A percentile compares a stretch with the other conserved stretches of the same genome.
These are phyloP conservation scores for Ptyas mucosa DNA, from an alignment of 2,113 vertebrate species.

Conservation along the genomic window DNA sequence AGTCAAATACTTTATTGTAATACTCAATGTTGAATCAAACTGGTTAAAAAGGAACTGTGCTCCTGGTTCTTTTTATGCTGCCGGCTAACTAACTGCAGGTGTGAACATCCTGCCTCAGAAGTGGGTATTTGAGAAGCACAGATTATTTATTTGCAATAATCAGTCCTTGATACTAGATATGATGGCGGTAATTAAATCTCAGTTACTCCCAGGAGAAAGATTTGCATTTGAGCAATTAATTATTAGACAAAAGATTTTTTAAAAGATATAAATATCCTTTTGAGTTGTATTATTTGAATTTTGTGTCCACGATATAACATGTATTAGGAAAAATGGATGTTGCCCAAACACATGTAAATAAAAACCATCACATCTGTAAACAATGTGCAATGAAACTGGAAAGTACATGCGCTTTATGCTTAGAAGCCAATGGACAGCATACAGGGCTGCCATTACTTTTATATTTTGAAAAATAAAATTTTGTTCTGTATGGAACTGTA, in stretches of 20 bases:
- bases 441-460: slow-evolving; percentile 47
- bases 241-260: slow-evolving; percentile 23
- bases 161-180: background rate
- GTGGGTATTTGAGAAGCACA: background rate
- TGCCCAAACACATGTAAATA: slow-evolving; percentile 59
- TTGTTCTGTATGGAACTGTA: slow-evolving; percentile 55
- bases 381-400: slow-evolving; percentile 68
- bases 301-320: slow-evolving; percentile 61
- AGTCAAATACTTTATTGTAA: slow-evolving; percentile 30
- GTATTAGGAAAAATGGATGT: slow-evolving; percentile 40
- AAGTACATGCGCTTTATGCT: slow-evolving; percentile 61
- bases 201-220: slow-evolving; percentile 26
- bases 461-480: slow-evolving; percentile 56
- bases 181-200: background rate
- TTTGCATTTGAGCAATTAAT: slow-evolving; percentile 32
- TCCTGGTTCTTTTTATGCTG: slow-evolving; percentile 50
- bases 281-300: slow-evolving; percentile 51
- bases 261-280: slow-evolving; percentile 33
- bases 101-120: background rate
- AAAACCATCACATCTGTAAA: slow-evolving; percentile 56
- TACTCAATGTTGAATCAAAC: slow-evolving; percentile 72
- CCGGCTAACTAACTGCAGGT: slow-evolving; percentile 56
- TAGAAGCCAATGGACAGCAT: slow-evolving; percentile 43
- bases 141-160: background rate
- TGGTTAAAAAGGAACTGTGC: slow-evolving; percentile 50